Conservation (phyloP, 2,888 invertebrate genomes). For the Phorcus lineatus region DNA sequence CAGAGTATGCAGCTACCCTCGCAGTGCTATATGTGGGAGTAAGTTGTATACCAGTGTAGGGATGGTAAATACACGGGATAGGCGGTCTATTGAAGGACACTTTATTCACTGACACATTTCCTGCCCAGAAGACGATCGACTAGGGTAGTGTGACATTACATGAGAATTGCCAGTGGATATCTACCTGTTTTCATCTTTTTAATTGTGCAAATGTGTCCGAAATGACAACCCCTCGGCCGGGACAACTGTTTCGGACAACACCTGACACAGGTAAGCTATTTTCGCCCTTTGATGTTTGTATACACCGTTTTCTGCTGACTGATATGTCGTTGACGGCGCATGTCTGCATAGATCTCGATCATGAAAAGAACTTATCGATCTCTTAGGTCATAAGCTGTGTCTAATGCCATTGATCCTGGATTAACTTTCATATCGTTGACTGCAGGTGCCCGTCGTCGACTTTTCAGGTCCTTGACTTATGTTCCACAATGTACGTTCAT, state of each 20-base stretch:
- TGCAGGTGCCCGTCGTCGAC: no score
- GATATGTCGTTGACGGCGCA: not conserved
- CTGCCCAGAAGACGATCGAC: no score
- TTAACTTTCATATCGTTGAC: no score
- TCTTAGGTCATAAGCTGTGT: no score
- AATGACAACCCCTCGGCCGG: slow-evolving; percentile 14
- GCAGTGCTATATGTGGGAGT: slow-evolving; percentile 13
- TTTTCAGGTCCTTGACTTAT: no score
- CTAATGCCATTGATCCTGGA: no score
- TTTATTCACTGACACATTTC: no score
- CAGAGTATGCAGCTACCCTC: not conserved
- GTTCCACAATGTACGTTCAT: no score
- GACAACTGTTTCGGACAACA: not conserved
- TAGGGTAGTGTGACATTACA: no score
- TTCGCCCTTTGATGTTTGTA: not conserved
- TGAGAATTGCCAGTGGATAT: no score
- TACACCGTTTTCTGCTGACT: not conserved
- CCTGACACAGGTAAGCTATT: slow-evolving; percentile 16
- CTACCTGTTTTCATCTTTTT: no score
- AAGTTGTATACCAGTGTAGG: not conserved
- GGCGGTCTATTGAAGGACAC: not conserved
- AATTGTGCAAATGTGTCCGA: slow-evolving; percentile 13
- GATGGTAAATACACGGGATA: not conserved
- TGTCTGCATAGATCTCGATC: slow-evolving; percentile 5
- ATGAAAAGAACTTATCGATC: no score